These are phyloP conservation scores for Thunnus albacares DNA, from an alignment of 2,797 vertebrate genomes.

Conservation along the genomic window DNA sequence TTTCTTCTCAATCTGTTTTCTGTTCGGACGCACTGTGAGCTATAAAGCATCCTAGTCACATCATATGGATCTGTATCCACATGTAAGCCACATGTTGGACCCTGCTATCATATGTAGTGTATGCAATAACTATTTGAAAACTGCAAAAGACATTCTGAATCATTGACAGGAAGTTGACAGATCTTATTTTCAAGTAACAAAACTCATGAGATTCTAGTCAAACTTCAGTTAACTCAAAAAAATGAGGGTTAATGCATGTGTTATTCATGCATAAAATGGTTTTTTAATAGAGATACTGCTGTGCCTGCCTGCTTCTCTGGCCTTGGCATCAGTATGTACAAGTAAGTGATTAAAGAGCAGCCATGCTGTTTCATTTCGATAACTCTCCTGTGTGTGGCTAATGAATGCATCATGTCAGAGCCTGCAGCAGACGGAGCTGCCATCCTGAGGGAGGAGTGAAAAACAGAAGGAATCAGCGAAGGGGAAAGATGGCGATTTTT, in stretches of 20 bases:
- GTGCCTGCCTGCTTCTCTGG: neutral
- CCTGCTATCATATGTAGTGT: neutral
- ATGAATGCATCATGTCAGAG: constrained; percentile 43
- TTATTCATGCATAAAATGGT: constrained; percentile 17
- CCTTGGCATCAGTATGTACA: neutral
- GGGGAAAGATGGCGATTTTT: neutral
- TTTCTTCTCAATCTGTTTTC: neutral
- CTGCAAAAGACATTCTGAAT: neutral
- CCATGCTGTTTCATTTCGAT: constrained; percentile 47
- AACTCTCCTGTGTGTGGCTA: constrained; percentile 25
- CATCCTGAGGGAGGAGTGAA: neutral
- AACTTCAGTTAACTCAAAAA: constrained; percentile 6
- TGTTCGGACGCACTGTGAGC: neutral
- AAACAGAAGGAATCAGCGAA: constrained; percentile 5
- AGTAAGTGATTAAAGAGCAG: constrained; percentile 48
- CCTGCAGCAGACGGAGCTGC: constrained; percentile 28
- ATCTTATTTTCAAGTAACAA: neutral
- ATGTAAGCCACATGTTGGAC: neutral
- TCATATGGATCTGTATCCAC: neutral
- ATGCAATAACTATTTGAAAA: neutral
- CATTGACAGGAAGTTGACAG: neutral
- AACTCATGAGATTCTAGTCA: neutral
- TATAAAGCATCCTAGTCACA: neutral
- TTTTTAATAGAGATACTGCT: constrained; percentile 9
- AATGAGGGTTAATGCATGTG: neutral